Base-by-base conservation (phyloP, 1,140 invertebrate species). In the Dendroctonus valens region DNA sequence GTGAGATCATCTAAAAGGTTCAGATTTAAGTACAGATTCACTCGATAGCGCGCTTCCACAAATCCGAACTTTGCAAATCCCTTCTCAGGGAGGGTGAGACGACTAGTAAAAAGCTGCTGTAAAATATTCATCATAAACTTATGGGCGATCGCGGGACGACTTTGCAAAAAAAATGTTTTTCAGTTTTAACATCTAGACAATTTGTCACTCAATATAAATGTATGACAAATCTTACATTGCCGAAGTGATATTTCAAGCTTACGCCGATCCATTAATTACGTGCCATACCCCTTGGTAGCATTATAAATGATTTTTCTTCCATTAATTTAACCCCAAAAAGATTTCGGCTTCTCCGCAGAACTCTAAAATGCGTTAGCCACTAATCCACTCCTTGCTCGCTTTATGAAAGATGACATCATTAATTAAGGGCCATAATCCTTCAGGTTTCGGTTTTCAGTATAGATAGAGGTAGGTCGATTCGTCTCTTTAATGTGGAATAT, bases 341-440 rank as follows among this genome's bases (percentile, higher is more conserved):
- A 52, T 52, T 38, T 53, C 41, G 51, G 51, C 60, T 53, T 63
- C 60, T 48, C 12, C 12, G 7, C 26, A 37, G 9, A 41, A 53
- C 49, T 53, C 41, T 49, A 65, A 65, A 65, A 50, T 40, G 62
- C 62, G 40, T 15, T 57, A 57, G 44, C 26, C 50, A 1, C 62
- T 65, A 65, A 65, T 65, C 52, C 62, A 65, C 55, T 59, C 37
- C 55, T 57, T 57, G 50, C 57, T 65, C 53, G 37, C 11, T 59
- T 65, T 65, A 65, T 65, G 57, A 65, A 42, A 41, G 15, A 65
- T 65, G 64, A 59, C 55, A 49, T 65, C 64, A 65, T 65, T 65
- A 65, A 65, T 65, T 65, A 65, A 50, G 48, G 37, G 5, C 52
- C 38, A 41, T 57, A 59, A 52, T 58, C 44, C 46, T 14, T 7